Evolutionary conservation across 1,140 invertebrate species (phyloP).

Genomic region (Drosophila sp.): DNA sequence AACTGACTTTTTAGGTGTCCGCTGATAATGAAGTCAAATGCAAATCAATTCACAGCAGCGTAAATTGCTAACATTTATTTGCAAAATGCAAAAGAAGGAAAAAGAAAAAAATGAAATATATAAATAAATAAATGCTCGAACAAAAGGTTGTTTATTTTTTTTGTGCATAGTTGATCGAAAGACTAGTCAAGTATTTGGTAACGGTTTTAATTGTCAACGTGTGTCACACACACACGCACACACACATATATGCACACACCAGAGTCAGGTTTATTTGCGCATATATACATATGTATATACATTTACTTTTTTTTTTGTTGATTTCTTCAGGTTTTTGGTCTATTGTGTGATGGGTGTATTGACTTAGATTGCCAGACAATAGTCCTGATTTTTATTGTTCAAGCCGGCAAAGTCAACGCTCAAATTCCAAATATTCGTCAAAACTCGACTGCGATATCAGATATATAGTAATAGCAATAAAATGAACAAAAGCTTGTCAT

Average conservation of each 20-base stretch:
- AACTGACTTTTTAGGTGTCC: constrained; percentile 12
- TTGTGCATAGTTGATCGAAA: constrained; percentile 5
- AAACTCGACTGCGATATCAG: constrained; percentile 30
- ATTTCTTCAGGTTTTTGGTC: constrained; percentile 26
- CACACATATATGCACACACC: constrained; percentile 6
- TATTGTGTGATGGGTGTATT: constrained; percentile 59
- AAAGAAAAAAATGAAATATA: constrained; percentile 31
- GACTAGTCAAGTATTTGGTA: constrained; percentile 60
- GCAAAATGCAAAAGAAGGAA: constrained; percentile 22
- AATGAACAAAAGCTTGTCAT: constrained; percentile 67
- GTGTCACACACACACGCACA: constrained; percentile 33
- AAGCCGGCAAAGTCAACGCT: not conserved
- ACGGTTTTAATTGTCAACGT: constrained; percentile 70
- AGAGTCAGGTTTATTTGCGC: constrained; percentile 17
- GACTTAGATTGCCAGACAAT: constrained; percentile 71
- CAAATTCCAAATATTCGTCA: constrained; percentile 30
- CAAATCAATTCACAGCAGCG: constrained; percentile 16
- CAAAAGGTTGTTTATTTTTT: constrained; percentile 6
- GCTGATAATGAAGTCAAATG: constrained; percentile 20
- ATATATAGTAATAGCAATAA: constrained; percentile 76
- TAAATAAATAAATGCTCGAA: constrained; percentile 58
- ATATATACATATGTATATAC: no score
- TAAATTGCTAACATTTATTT: constrained; percentile 21
- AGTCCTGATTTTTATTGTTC: constrained; percentile 73
- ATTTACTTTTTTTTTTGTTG: not conserved